Conservation (phyloP, 2,113 vertebrate genomes). For the Brienomyrus longianalis region DNA sequence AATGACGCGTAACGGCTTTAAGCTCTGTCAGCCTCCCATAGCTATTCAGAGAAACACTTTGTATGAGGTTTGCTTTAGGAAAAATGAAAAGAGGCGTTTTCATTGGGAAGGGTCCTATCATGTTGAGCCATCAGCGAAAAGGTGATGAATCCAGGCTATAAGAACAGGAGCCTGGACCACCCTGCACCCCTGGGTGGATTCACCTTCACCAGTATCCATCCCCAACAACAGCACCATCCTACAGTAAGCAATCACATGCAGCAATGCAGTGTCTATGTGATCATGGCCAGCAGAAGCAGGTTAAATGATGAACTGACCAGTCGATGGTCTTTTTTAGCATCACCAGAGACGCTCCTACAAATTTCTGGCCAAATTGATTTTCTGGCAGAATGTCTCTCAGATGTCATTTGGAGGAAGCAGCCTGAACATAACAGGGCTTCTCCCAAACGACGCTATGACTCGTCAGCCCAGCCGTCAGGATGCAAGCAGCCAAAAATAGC, state of each 20-base stretch:
- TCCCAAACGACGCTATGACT: no score
- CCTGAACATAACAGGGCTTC: neutral
- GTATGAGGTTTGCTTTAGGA: neutral
- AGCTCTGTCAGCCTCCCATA: neutral
- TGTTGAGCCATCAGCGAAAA: neutral
- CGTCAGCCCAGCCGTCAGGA: neutral
- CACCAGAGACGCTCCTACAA: neutral
- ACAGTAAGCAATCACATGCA: neutral
- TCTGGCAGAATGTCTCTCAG: neutral
- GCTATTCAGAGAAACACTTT: neutral
- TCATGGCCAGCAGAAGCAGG: neutral
- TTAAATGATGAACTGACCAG: neutral
- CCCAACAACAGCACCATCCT: neutral
- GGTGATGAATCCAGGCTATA: neutral
- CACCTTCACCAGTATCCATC: neutral
- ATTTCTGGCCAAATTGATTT: neutral
- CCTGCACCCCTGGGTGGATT: neutral
- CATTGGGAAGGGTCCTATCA: neutral
- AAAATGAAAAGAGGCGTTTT: neutral
- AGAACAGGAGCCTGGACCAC: neutral
- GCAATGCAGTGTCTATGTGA: neutral
- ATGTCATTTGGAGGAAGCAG: neutral
- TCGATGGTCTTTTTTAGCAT: neutral
- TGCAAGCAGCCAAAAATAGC: neutral
- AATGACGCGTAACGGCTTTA: neutral